Base-by-base conservation (phyloP, 2,113 vertebrate genomes). In the Chaetodon trifascialis region DNA sequence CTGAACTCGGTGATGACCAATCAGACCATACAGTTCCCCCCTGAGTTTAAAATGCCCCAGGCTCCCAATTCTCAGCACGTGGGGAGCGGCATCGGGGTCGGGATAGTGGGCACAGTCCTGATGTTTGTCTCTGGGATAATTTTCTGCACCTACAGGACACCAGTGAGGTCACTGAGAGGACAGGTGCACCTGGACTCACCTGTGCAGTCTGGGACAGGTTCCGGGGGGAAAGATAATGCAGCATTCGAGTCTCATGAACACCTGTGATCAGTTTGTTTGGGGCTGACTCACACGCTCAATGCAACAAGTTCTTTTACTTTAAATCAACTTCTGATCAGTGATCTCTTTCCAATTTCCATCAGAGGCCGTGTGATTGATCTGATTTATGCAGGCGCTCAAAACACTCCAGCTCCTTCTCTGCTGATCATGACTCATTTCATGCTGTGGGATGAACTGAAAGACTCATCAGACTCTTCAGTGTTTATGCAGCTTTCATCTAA, bases 21-120 rank as follows among this genome's bases (percentile, higher is more conserved):
- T 85, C 89, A 89, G 78, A 93, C 91, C 72, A 95, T 96, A 54
- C 2, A 1, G 11, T 97, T 97, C 83, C 95, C 96, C 0, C 74
- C 88, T 0, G 86, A 91, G 8, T 96, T 95, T 65, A 72, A 86
- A 21, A 73, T 97, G 79, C 96, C 97, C 2, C 64, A 55, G 11
- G 92, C 91, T 1, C 96, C 96, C 0, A 8, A 6, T 0, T 78
- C 16, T 0, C 96, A 97, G 82, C 70, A 91, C 5, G 62, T 86
- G 0, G 96, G 97, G 1, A 9, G 51, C 1, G 94, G 94, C 8
- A 86, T 95, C 49, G 25, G 66, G 0, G 38, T 95, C 0, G 96
- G 96, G 0, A 38, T 95, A 21, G 51, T 94, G 23, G 94, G 95
- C 3, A 72, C 91, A 0, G 58, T 91, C 47, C 64, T 96, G 4